Conservation (phyloP, 2,888 invertebrate genomes). For the Neoaliturus tenellus region DNA sequence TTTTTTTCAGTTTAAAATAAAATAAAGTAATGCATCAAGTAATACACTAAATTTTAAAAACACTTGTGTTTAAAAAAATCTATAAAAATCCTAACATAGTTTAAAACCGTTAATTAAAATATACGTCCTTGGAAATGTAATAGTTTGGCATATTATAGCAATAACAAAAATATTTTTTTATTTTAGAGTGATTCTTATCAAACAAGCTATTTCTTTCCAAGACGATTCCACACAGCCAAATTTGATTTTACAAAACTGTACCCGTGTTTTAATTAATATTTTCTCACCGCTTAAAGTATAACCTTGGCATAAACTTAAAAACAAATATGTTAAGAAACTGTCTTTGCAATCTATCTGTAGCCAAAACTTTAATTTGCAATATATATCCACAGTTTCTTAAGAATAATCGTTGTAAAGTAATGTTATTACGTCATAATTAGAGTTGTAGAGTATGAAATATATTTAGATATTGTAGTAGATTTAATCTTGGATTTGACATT, state of each 20-base stretch:
- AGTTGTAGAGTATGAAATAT: background rate
- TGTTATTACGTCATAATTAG: background rate
- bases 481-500: too few species aligned
- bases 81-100: too few species aligned
- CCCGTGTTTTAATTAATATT: background rate
- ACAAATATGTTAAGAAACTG: conserved; percentile 5
- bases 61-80: too few species aligned
- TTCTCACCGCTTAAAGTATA: background rate
- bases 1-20: too few species aligned
- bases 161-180: background rate
- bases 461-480: background rate
- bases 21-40: too few species aligned
- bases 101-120: too few species aligned
- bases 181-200: too few species aligned
- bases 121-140: background rate
- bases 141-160: background rate
- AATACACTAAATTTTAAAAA: too few species aligned
- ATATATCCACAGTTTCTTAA: conserved; percentile 11
- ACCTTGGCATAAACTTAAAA: background rate
- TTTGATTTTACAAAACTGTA: background rate
- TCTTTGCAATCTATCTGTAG: background rate
- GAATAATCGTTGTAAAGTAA: background rate
- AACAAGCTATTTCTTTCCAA: background rate
- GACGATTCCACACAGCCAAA: background rate
- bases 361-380: background rate